Evolutionary conservation across 2,888 invertebrate species (phyloP), one percentile per base, ranked within the genome.

Genomic region (Nipponacmea schrenckii): DNA sequence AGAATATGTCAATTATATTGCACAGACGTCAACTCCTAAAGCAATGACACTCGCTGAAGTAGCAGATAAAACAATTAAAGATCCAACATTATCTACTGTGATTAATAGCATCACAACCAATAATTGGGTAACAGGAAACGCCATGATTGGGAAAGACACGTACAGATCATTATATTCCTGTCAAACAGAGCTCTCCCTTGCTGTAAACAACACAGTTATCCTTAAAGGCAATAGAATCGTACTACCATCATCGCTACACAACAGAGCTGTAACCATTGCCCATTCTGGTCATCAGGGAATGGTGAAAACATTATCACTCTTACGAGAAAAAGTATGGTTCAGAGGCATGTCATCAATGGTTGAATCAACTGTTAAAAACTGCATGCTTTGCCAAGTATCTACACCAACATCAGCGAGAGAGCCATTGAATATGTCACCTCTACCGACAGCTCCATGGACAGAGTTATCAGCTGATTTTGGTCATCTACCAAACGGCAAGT

Each of bases 11-110:
- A 69, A 72, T 48, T 81, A 77, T 68, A 62, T 82, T 10, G 45
- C 72, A 0, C 44, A 67, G 15, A 62, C 73, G 12, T 62, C 75
- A 10, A 70, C 76, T 5, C 78, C 78, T 12, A 77, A 77, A 56
- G 79, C 81, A 46, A 80, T 81, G 75, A 74, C 74, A 48, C 24
- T 80, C 10, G 76, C 77, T n/a, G 77, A 82, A 67, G 73, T 83
- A 0, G 73, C 71, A 46, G 46, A 1, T 24, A 79, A 65, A 14
- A 77, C 76, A 15, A 20, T 31, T 3, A 69, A 64, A 0, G 79
- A 80, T 68, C 63, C 69, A 20, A 80, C 77, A 27, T 64, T 81
- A 0, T 56, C 67, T 48, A 68, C 70, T 48, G 68, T 70, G 4
- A 67, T 64, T 62, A 31, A 64, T 1, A 62, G 65, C 17, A 62